These are phyloP conservation scores for Drosophila sulfurigaster DNA, from an alignment of 1,140 invertebrate species.

Conservation along the genomic window DNA sequence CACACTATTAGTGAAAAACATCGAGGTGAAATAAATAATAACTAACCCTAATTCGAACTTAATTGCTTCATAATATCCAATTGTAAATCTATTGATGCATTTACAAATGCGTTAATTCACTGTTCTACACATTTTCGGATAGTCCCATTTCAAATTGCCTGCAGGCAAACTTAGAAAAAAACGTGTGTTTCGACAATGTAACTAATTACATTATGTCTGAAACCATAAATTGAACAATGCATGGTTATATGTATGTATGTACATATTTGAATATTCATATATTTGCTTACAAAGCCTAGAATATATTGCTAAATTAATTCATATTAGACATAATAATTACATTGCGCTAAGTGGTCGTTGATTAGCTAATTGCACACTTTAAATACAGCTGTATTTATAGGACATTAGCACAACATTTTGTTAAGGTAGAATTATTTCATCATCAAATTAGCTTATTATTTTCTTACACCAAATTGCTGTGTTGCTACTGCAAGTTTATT, in stretches of 20 bases:
- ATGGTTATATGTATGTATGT: background rate
- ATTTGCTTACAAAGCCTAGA: background rate
- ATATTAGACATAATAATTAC: background rate
- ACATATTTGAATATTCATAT: background rate
- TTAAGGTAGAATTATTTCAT: background rate
- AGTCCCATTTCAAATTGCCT: background rate
- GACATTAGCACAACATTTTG: background rate
- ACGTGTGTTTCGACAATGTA: background rate
- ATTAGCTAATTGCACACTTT: constrained; percentile 27
- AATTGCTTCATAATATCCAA: background rate
- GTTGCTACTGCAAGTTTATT: too few relatives aligned
- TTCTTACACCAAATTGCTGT: too few relatives aligned
- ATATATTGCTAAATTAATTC: background rate
- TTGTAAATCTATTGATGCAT: constrained; percentile 1
- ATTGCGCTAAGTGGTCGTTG: background rate
- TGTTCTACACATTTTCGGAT: background rate
- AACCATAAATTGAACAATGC: constrained; percentile 1
- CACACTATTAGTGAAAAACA: too few relatives aligned
- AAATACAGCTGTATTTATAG: background rate
- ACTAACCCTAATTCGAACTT: background rate
- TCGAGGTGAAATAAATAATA: background rate
- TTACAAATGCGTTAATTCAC: constrained; percentile 1
- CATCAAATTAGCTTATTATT: background rate
- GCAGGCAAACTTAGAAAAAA: background rate
- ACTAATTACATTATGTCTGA: constrained; percentile 1